Percentiles rank a stretch among this genome's conserved stretches.
These are phyloP conservation scores for Potorous gilbertii DNA, from an alignment of 2,797 vertebrate species.

Conservation along the genomic window DNA sequence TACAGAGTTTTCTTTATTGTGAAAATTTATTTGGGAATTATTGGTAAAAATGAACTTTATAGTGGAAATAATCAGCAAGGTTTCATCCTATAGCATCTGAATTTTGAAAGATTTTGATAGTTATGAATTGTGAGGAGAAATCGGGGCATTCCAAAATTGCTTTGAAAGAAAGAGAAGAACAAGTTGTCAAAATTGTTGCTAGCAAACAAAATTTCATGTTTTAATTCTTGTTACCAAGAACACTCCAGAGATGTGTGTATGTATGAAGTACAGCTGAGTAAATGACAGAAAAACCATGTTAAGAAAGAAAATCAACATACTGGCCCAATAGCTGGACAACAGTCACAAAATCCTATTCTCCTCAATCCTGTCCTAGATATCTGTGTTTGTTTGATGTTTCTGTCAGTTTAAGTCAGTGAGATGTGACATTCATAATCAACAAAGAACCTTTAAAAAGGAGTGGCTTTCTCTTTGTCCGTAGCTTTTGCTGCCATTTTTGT, in stretches of 20 bases:
- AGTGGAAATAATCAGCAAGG: constrained; percentile 65
- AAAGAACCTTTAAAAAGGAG: neutral
- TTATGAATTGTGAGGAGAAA: neutral
- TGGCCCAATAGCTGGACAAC: neutral
- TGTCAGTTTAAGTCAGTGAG: neutral
- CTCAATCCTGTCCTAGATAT: neutral
- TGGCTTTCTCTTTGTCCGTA: neutral
- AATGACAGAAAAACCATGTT: constrained; percentile 13
- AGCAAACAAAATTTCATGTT: neutral
- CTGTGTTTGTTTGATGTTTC: neutral
- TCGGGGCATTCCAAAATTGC: neutral
- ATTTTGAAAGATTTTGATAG: constrained; percentile 32
- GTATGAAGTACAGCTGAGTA: neutral
- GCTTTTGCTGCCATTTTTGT: constrained; percentile 11
- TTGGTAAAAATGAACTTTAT: constrained; percentile 69
- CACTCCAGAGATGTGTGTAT: neutral
- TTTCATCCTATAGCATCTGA: constrained; percentile 34
- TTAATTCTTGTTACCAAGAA: neutral
- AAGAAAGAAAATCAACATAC: constrained; percentile 58
- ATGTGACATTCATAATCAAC: constrained; percentile 10
- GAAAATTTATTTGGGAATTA: constrained; percentile 52
- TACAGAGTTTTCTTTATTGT: constrained; percentile 63
- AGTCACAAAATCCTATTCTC: neutral
- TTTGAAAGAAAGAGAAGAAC: neutral
- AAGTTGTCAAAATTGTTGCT: neutral